A percentile compares a stretch with the other conserved stretches of the same genome.
Conservation (phyloP, 1,140 invertebrate genomes). For the Zeugodacus cucurbitae region DNA sequence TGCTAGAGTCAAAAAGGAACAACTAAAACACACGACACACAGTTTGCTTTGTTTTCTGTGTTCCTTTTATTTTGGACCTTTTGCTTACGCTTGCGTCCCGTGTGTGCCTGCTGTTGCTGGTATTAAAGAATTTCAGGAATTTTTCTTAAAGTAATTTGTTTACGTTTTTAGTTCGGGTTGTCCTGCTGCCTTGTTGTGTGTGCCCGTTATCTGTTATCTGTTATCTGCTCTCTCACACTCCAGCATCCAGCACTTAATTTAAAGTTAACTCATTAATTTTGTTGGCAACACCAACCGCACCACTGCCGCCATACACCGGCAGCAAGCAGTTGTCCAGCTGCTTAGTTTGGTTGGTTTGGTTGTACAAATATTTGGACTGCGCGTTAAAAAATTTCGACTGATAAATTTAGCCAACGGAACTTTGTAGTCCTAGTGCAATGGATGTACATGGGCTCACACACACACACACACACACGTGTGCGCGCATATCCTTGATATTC, state of each 20-base stretch:
- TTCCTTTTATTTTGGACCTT: neutral
- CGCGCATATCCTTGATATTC: neutral
- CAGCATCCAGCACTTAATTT: neutral
- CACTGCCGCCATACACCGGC: neutral
- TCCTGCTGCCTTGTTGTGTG: neutral
- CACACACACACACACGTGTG: neutral
- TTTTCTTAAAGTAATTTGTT: conserved; percentile 23
- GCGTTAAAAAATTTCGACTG: conserved; percentile 19
- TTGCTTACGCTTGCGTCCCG: no score
- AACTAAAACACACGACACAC: neutral
- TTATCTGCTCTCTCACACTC: neutral
- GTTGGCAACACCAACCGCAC: neutral
- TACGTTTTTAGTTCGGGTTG: neutral
- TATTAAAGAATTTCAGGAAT: neutral
- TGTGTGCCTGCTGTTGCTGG: neutral
- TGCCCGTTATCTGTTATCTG: neutral
- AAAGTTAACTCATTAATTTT: conserved; percentile 32
- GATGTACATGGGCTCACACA: neutral
- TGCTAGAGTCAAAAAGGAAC: neutral
- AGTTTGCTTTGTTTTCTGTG: no score
- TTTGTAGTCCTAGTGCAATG: neutral
- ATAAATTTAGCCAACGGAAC: neutral
- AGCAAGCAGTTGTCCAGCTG: neutral
- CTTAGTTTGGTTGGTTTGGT: neutral
- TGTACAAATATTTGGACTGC: neutral